Base-by-base conservation (phyloP, 2,888 invertebrate genomes). In the Piscicola geometra region DNA sequence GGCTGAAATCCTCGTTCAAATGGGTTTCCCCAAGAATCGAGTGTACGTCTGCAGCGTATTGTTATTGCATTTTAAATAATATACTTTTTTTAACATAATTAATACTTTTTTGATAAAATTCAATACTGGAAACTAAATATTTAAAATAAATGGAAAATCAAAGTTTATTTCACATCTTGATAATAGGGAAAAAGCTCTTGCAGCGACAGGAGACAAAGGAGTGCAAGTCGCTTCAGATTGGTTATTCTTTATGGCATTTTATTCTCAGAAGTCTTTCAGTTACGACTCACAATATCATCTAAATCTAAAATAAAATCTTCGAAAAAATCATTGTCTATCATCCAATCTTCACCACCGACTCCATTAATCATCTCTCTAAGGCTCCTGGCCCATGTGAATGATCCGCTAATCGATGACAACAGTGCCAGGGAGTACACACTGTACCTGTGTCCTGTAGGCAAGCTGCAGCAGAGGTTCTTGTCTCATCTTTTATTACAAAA, bases 191-290 rank as follows among this genome's bases (percentile, higher is more conserved):
- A 94, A 93, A 84, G 93, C 94, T 3, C 86, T 94, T 78, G 93
- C 93, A n/a, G 93, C 93, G 12, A 94, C 94, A 3, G 94, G 94
- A 28, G 90, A 93, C 84, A 88, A 91, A 77, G 92, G 93, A 78
- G 92, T 93, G 35, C 93, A 93, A 85, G 87, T 93, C 78, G 94
- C 94, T 9, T 92, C 93, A 0, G 93, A 94, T 83, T 94, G 94
- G 85, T 85, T 80, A 81, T 81, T 79, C 25, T 9, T 15, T n/a
- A n/a, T n/a, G n/a, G n/a, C n/a, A n/a, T n/a, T n/a, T n/a, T n/a
- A n/a, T n/a, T n/a, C n/a, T n/a, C n/a, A n/a, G n/a, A n/a, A n/a
- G n/a, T n/a, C n/a, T n/a, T n/a, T n/a, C n/a, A n/a, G n/a, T n/a
- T n/a, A n/a, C n/a, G n/a, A n/a, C n/a, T n/a, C n/a, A n/a, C n/a